phyloP scores from a whole-genome alignment of 2,113 vertebrate species.

The Paedocypris sp. region DNA sequence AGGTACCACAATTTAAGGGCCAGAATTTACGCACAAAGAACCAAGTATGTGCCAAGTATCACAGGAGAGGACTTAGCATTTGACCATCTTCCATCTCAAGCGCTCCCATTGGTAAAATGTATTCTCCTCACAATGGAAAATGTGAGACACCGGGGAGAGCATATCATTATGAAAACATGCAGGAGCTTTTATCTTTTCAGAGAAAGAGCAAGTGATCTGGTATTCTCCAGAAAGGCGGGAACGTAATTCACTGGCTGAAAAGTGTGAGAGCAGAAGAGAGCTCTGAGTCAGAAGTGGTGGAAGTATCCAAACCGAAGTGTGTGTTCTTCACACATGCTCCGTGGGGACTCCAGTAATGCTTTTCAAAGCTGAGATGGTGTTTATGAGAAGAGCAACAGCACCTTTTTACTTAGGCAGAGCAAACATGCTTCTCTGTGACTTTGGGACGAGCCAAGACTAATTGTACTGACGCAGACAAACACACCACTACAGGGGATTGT shows the following conservation, averaged over 20 bases:
- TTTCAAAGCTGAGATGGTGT: constrained; percentile 16
- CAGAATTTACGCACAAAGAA: background rate
- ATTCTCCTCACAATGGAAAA: too few species aligned
- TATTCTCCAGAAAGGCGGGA: background rate
- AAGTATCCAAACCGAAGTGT: too few species aligned
- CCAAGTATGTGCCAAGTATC: background rate
- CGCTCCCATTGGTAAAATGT: background rate
- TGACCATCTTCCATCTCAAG: constrained; percentile 6
- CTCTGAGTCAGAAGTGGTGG: constrained; percentile 17
- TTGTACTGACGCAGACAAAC: constrained; percentile 25
- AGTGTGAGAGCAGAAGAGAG: constrained; percentile 31
- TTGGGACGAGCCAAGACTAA: constrained; percentile 26
- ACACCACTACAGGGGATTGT: constrained; percentile 16
- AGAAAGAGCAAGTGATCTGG: background rate
- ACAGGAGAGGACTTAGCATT: constrained; percentile 8
- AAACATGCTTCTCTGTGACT: constrained; percentile 24
- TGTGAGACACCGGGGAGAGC: constrained; percentile 11
- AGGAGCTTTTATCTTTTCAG: constrained; percentile 25
- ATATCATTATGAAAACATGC: constrained; percentile 28
- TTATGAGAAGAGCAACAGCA: constrained; percentile 13
- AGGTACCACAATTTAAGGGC: constrained; percentile 7
- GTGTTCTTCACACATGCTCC: constrained; percentile 19
- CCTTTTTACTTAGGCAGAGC: constrained; percentile 24
- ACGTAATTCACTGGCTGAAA: constrained; percentile 30
- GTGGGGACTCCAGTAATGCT: background rate